phyloP scores from a whole-genome alignment of 2,797 vertebrate species.

The Podargus strigoides region DNA sequence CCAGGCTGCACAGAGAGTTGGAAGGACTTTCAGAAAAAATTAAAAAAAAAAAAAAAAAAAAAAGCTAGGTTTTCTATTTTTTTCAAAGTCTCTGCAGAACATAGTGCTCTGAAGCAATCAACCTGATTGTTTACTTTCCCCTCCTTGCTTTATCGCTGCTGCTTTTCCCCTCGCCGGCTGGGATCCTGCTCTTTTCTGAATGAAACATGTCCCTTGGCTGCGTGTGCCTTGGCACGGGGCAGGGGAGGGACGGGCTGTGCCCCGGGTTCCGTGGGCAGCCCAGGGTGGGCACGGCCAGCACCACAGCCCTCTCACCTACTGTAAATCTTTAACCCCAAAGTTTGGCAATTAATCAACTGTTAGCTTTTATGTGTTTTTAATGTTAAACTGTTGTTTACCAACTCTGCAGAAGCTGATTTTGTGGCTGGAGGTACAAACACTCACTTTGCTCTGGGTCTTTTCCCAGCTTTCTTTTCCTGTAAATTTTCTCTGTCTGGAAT shows the following conservation, averaged over 20 bases:
- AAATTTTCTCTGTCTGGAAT: constrained; percentile 82
- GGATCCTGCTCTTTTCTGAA: neutral
- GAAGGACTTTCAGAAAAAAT: neutral
- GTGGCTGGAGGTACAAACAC: constrained; percentile 59
- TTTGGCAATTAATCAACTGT: constrained; percentile 49
- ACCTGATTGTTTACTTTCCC: neutral
- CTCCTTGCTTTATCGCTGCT: neutral
- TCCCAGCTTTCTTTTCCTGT: constrained; percentile 78
- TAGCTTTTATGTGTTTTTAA: constrained; percentile 41
- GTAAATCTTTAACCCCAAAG: constrained; percentile 43
- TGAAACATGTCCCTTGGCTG: neutral
- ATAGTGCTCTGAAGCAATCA: constrained; percentile 10
- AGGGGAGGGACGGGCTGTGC: neutral
- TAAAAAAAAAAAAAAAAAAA: neutral
- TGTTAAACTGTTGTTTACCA: constrained; percentile 39
- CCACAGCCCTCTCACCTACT: neutral
- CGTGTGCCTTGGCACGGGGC: neutral
- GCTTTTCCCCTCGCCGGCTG: neutral
- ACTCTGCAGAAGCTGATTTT: neutral
- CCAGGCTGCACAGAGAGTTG: neutral
- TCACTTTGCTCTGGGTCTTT: constrained; percentile 68
- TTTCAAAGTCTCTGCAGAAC: neutral
- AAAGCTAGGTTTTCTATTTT: neutral
- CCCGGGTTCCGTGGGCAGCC: too few relatives aligned
- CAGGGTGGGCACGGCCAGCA: too few relatives aligned